Conservation (phyloP, 2,888 invertebrate species). For the Trissonchulus latispiculum region DNA sequence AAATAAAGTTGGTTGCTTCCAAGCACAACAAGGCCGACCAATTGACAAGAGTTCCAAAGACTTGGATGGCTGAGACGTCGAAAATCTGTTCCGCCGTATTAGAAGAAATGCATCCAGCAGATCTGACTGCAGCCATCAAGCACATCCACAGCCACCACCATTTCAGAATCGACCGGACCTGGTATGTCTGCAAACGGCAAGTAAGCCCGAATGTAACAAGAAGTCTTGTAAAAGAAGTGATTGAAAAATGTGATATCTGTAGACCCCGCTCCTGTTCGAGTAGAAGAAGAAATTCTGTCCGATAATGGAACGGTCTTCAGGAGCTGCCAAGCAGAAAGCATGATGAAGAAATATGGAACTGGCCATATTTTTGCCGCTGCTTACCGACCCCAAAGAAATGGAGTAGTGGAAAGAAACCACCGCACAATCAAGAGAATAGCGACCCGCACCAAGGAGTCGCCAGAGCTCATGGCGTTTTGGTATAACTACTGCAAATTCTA, state of each 20-base stretch:
- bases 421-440: slow-evolving; percentile 13
- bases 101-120: not conserved
- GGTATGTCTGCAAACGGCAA: not conserved
- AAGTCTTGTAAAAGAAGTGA: not conserved
- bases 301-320: slow-evolving; percentile 13
- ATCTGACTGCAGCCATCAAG: not conserved
- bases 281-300: not conserved
- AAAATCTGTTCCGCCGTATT: not conserved
- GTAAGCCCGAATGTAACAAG: not conserved
- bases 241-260: slow-evolving; percentile 10
- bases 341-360: not conserved
- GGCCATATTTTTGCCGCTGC: not conserved
- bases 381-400: slow-evolving; percentile 6
- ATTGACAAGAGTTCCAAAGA: slow-evolving; percentile 12
- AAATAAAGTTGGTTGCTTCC: not conserved
- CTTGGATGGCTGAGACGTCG: slow-evolving; percentile 3
- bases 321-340: no score
- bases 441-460: slow-evolving; percentile 4
- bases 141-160: not conserved
- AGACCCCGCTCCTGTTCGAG: not conserved
- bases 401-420: slow-evolving; percentile 7
- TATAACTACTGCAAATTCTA: no score
- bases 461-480: no score
- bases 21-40: slow-evolving; percentile 1
- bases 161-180: slow-evolving; percentile 2